Conservation (phyloP, 1,140 invertebrate species). For the Thereuonema tuberculata region DNA sequence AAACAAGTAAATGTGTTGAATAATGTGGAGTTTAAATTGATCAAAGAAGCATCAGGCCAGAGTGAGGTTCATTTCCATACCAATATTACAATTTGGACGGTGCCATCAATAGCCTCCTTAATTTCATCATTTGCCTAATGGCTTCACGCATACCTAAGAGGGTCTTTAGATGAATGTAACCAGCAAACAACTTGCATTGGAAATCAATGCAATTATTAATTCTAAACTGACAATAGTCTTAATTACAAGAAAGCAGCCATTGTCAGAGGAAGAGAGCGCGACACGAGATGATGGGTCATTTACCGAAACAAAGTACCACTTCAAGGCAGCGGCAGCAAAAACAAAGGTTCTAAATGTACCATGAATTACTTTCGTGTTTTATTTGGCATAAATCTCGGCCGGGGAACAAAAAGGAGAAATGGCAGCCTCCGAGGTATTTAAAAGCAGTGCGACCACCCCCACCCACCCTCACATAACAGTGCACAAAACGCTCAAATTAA, state of each 20-base stretch:
- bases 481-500: too few species aligned
- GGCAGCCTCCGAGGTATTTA: too few species aligned
- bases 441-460: too few species aligned
- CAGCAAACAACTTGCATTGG: neutral
- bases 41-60: neutral
- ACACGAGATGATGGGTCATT: too few species aligned
- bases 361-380: too few species aligned
- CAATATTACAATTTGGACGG: neutral
- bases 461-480: too few species aligned
- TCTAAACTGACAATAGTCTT: neutral
- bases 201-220: neutral
- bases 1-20: neutral
- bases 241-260: neutral
- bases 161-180: neutral
- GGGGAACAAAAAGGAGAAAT: too few species aligned
- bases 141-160: slow-evolving; percentile 2
- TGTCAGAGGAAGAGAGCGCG: too few species aligned
- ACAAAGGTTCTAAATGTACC: too few species aligned
- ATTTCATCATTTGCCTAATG: neutral
- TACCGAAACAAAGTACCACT: too few species aligned
- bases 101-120: neutral
- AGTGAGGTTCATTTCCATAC: neutral
- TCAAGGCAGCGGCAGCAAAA: too few species aligned
- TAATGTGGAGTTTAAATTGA: slow-evolving; percentile 3
- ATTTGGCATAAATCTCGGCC: too few species aligned